These are phyloP conservation scores for Himalopsyche kuldschensis DNA, from an alignment of 2,888 invertebrate species.

Conservation along the genomic window DNA sequence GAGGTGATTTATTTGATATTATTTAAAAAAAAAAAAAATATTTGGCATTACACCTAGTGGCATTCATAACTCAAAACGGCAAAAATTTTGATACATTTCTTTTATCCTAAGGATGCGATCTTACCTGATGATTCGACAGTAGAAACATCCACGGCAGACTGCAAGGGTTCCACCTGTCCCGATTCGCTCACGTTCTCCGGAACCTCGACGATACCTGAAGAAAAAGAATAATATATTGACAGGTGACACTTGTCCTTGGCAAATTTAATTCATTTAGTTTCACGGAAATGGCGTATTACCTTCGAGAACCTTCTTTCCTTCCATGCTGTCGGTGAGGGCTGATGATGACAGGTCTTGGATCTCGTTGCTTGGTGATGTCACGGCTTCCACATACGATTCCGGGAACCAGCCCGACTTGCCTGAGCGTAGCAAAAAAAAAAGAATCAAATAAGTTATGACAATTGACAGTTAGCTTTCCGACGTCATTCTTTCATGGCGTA, in stretches of 20 bases:
- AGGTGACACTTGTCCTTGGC: no score
- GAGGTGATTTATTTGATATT: no score
- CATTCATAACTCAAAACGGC: no score
- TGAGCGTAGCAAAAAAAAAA: not conserved
- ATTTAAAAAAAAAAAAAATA: no score
- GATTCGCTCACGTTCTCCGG: slow-evolving; percentile 57
- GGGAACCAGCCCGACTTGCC: slow-evolving; percentile 84
- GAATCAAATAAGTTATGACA: no score
- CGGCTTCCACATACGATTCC: slow-evolving; percentile 88
- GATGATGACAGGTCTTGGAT: slow-evolving; percentile 45
- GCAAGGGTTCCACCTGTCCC: slow-evolving; percentile 25
- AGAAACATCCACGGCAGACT: slow-evolving; percentile 46
- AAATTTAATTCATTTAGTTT: no score
- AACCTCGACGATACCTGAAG: slow-evolving; percentile 74
- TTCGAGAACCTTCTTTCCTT: slow-evolving; percentile 54
- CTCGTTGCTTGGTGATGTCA: slow-evolving; percentile 54
- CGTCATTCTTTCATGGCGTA: no score
- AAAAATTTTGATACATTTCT: no score
- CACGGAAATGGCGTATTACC: slow-evolving; percentile 44
- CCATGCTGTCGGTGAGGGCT: slow-evolving; percentile 51
- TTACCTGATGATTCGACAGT: slow-evolving; percentile 16
- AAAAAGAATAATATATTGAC: slow-evolving; percentile 2
- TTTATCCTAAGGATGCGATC: no score
- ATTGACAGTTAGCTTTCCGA: no score
- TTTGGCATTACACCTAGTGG: no score